Evolutionary conservation across 2,113 vertebrate species (phyloP).

Genomic region (Hoplias malabaricus): DNA sequence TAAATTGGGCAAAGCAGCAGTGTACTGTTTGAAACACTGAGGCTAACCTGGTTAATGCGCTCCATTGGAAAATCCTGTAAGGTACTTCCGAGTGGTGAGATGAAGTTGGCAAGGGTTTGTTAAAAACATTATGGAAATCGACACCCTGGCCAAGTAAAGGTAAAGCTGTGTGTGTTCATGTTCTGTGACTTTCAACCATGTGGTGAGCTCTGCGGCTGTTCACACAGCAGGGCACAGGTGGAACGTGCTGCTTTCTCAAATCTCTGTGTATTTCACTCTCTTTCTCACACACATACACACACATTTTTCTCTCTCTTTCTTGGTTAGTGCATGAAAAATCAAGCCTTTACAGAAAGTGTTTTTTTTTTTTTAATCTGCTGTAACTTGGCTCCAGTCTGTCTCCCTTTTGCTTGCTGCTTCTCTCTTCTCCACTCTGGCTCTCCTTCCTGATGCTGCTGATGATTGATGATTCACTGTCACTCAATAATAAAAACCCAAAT

Average conservation of each 20-base stretch:
- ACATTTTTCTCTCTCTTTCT: background rate
- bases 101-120: background rate
- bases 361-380: background rate
- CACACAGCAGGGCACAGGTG: constrained; percentile 32
- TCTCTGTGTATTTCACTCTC: background rate
- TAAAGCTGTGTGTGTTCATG: constrained; percentile 39
- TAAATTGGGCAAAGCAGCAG: background rate
- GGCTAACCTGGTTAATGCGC: no score
- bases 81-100: background rate
- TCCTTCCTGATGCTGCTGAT: background rate
- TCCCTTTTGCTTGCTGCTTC: background rate
- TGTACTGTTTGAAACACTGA: no score
- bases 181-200: constrained; percentile 34
- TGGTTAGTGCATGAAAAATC: background rate
- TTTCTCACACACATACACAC: background rate
- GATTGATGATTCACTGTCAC: constrained; percentile 9
- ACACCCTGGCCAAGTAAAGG: background rate
- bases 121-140: no score
- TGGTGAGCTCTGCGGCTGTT: constrained; percentile 57
- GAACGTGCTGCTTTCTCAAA: constrained; percentile 8
- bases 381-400: background rate
- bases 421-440: background rate
- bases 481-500: background rate
- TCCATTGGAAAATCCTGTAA: no score
- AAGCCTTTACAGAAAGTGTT: background rate